Evolutionary conservation across 1,140 invertebrate genomes (phyloP).

Genomic region (Dendroctonus valens): DNA sequence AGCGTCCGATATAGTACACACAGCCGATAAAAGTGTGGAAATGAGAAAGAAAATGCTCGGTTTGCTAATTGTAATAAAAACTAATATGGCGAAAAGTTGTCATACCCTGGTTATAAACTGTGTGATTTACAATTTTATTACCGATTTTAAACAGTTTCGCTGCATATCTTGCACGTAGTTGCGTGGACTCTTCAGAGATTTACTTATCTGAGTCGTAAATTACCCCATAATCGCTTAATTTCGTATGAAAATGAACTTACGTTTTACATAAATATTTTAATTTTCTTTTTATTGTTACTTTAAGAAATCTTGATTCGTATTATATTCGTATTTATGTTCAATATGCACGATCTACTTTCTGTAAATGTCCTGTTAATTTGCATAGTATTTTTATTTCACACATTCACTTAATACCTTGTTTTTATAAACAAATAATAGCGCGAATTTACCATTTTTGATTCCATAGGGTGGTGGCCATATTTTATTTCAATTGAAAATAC

Average conservation of each 20-base stretch:
- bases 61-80: not conserved
- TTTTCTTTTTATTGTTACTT: slow-evolving; percentile 4
- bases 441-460: too few species aligned
- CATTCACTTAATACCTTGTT: not conserved
- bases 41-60: not conserved
- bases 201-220: slow-evolving; percentile 23
- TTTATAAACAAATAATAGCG: not conserved
- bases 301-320: slow-evolving; percentile 11
- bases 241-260: slow-evolving; percentile 7
- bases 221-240: slow-evolving; percentile 16
- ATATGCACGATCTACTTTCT: slow-evolving; percentile 13
- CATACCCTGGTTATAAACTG: not conserved
- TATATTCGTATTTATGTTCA: not conserved
- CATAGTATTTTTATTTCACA: not conserved
- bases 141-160: slow-evolving; percentile 5
- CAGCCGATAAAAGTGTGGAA: not conserved
- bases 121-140: slow-evolving; percentile 19
- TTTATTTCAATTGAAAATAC: too few species aligned
- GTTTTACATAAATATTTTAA: slow-evolving; percentile 19
- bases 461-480: too few species aligned
- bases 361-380: slow-evolving; percentile 12
- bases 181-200: slow-evolving; percentile 14
- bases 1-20: too few species aligned
- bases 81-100: not conserved
- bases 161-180: slow-evolving; percentile 21